Conservation (phyloP, 1,140 invertebrate genomes). For the Diorhabda sublineata region DNA sequence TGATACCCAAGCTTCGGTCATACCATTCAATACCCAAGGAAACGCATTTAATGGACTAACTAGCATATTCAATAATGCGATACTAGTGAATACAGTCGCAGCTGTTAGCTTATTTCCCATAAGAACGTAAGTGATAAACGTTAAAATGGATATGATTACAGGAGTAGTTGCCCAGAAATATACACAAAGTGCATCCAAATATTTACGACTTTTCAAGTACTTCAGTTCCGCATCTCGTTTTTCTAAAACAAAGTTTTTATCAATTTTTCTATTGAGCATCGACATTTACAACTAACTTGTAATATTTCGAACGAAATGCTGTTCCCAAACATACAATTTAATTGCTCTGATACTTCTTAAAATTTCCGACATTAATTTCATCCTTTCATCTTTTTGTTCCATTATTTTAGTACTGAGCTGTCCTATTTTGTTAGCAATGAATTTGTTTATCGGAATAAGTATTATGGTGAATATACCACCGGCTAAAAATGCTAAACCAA, state of each 20-base stretch:
- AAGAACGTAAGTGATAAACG: conserved; percentile 84
- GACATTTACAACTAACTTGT: conserved; percentile 43
- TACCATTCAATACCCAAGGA: conserved; percentile 96
- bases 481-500: conserved; percentile 86
- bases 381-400: conserved; percentile 84
- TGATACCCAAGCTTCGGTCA: conserved; percentile 91
- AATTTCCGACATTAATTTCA: conserved; percentile 85
- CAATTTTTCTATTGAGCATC: not conserved
- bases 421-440: conserved; percentile 87
- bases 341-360: conserved; percentile 83
- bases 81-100: conserved; percentile 88
- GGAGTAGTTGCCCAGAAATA: conserved; percentile 99
- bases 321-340: conserved; percentile 93
- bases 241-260: conserved; percentile 44
- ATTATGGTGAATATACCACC: conserved; percentile 83
- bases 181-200: conserved; percentile 97
- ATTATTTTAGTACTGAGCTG: conserved; percentile 83
- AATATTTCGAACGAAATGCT: conserved; percentile 66
- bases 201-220: conserved; percentile 82
- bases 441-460: conserved; percentile 92
- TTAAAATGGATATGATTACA: conserved; percentile 87
- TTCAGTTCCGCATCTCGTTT: conserved; percentile 68
- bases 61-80: conserved; percentile 94
- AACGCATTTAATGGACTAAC: conserved; percentile 95
- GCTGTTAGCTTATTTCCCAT: conserved; percentile 78